Conservation (phyloP, 2,888 invertebrate species). For the Arenicola marina region DNA sequence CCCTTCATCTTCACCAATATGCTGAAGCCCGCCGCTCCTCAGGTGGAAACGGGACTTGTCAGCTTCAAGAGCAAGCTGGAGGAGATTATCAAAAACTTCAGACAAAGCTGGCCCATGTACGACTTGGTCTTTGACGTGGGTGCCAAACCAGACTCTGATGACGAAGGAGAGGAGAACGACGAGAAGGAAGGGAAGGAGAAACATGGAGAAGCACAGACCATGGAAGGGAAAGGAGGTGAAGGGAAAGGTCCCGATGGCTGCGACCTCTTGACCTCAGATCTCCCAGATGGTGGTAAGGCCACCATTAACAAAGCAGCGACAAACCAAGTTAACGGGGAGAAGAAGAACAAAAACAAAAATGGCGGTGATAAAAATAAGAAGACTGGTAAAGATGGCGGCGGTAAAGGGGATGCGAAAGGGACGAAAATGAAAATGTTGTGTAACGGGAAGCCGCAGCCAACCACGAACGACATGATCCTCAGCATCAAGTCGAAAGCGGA, state of each 20-base stretch:
- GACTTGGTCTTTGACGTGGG: conserved; percentile 43
- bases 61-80: conserved; percentile 58
- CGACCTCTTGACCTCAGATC: too few relatives aligned
- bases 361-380: background rate
- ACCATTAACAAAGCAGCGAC: too few relatives aligned
- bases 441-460: background rate
- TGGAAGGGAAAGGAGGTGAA: too few relatives aligned
- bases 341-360: background rate
- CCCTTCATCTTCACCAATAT: conserved; percentile 34
- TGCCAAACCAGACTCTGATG: background rate
- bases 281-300: too few relatives aligned
- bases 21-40: conserved; percentile 27
- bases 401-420: background rate
- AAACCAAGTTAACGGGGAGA: too few relatives aligned
- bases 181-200: background rate
- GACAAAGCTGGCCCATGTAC: conserved; percentile 51
- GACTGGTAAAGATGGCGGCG: background rate
- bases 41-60: conserved; percentile 47
- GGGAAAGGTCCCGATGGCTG: too few relatives aligned
- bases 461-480: background rate
- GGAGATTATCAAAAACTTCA: conserved; percentile 53
- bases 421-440: background rate
- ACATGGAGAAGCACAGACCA: background rate
- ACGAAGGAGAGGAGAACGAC: background rate
- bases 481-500: background rate